Base-by-base conservation (phyloP, 2,113 vertebrate genomes). In the Cepphus grylle region DNA sequence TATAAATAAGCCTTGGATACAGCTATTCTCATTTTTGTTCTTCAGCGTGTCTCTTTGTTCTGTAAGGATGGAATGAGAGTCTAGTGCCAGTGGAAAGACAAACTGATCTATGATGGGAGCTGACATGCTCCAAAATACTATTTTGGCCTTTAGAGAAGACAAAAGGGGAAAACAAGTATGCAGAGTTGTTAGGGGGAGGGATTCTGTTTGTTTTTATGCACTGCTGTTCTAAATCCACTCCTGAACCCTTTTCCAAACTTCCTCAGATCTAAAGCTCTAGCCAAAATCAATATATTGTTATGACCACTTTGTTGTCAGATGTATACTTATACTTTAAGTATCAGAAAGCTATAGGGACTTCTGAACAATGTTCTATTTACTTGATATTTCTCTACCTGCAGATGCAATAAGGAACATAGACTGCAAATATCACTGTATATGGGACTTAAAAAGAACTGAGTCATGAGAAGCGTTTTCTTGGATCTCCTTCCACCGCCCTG, bases 1-100 rank as follows among this genome's bases (percentile, higher is more conserved):
- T 96, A 97, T 96, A 97, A 97, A 97, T 96, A 96, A 97, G 76
- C 49, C 90, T 93, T 96, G 94, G 88, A 95, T 82, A 86, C 73
- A 87, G 90, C 94, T 92, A 91, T 93, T 95, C 92, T 96, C 86
- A 95, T 96, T 96, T 97, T 96, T 95, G 95, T 89, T 95, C 91
- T 95, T 92, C 93, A 96, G 81, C 92, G 73, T 73, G 81, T 83
- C 59, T 95, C 86, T 97, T 94, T 96, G 94, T 97, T 94, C 95
- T 96, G 62, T 58, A 94, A 91, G 86, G 83, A 82, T 80, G 93
- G 96, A 97, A 97, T 97, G 90, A 97, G 88, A 94, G 40, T 77
- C 62, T 71, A 92, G 80, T 91, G 96, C 95, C 97, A 97, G 90
- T 53, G 73, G 90, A 97, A 96, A 94, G 93, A 96, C 74, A 96